These are phyloP conservation scores for Pristionchus pacificus DNA, from an alignment of 1,140 invertebrate species.

Conservation along the genomic window DNA sequence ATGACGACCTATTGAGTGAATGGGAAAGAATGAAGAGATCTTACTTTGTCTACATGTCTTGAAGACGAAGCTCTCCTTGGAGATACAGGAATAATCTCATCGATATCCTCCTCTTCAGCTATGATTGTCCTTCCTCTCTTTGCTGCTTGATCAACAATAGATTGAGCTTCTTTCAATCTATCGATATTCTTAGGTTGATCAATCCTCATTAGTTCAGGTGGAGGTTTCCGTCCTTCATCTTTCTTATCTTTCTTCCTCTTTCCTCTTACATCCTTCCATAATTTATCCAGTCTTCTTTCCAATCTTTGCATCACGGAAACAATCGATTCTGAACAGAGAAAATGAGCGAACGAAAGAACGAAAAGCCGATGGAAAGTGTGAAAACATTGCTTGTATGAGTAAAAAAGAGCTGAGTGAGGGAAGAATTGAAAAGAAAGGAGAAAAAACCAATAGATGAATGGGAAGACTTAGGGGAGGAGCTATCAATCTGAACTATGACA, in stretches of 20 bases:
- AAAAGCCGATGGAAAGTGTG: background rate
- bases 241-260: background rate
- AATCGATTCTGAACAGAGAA: slow-evolving; percentile 1
- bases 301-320: slow-evolving; percentile 12
- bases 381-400: background rate
- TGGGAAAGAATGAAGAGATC: background rate
- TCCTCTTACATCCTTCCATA: background rate
- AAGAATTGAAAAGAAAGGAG: background rate
- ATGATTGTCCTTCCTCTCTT: background rate
- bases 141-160: background rate
- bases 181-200: too few species aligned
- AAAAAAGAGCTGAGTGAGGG: background rate
- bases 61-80: background rate
- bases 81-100: background rate
- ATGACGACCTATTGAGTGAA: background rate
- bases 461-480: background rate
- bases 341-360: background rate
- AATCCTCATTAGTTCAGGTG: too few species aligned
- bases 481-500: background rate
- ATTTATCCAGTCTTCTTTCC: slow-evolving; percentile 7
- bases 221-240: background rate
- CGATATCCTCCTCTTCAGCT: background rate
- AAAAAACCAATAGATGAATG: slow-evolving; percentile 1
- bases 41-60: background rate
- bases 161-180: background rate